Percentiles rank a stretch among this genome's conserved stretches.
These are phyloP conservation scores for Choloepus hoffmanni DNA, from an alignment of 2,113 vertebrate species.

Conservation along the genomic window DNA sequence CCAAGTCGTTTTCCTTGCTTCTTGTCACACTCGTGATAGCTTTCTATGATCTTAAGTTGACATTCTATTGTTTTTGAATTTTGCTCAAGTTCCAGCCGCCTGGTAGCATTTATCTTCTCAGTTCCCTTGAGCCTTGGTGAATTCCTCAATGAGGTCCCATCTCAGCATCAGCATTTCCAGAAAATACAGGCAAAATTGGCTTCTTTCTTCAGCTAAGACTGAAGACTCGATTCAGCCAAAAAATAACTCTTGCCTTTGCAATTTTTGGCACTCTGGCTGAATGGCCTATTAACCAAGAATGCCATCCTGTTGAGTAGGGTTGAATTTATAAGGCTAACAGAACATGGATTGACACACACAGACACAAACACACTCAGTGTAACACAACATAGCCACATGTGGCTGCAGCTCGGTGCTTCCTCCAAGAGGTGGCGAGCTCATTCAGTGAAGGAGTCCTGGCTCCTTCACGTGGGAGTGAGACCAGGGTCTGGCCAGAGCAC, in stretches of 20 bases:
- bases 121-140: constrained; percentile 59
- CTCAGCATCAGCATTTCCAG: constrained; percentile 66
- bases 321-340: constrained; percentile 13
- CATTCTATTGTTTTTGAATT: constrained; percentile 80
- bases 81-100: constrained; percentile 72
- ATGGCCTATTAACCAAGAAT: constrained; percentile 38
- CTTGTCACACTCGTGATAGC: constrained; percentile 67
- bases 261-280: constrained; percentile 4
- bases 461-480: neutral
- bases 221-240: constrained; percentile 1
- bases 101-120: constrained; percentile 71
- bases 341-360: neutral
- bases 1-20: constrained; percentile 60
- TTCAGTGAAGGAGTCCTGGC: neutral
- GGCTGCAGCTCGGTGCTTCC: neutral
- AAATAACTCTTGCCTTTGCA: constrained; percentile 50
- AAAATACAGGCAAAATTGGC: constrained; percentile 52
- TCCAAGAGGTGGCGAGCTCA: constrained; percentile 58
- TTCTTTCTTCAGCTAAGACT: constrained; percentile 60
- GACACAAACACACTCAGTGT: neutral
- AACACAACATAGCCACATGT: neutral
- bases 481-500: neutral
- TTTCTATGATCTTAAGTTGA: constrained; percentile 80
- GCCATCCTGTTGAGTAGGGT: constrained; percentile 3
- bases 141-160: constrained; percentile 68